Percentiles rank a stretch among this genome's conserved stretches.
These are phyloP conservation scores for Ariopsis seemanni DNA, from an alignment of 2,113 vertebrate genomes.

Conservation along the genomic window DNA sequence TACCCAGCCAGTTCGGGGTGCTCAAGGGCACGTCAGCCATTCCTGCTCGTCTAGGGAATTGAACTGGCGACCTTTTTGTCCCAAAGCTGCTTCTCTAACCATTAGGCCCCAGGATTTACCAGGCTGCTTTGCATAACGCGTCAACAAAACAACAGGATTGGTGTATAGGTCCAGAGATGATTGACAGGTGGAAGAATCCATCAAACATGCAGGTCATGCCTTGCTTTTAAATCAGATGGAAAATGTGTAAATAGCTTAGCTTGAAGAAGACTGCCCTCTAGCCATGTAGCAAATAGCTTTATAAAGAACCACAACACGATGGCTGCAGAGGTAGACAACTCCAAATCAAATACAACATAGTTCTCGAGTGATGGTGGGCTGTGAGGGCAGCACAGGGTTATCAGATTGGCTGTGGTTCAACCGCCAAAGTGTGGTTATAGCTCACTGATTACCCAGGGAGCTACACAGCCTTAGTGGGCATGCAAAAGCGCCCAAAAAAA, in stretches of 20 bases:
- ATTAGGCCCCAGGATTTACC: background rate
- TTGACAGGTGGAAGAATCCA: background rate
- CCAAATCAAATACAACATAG: background rate
- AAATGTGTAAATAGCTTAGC: conserved; percentile 26
- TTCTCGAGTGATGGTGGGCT: conserved; percentile 29
- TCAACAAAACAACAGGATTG: background rate
- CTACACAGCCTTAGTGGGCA: conserved; percentile 3
- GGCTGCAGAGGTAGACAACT: background rate
- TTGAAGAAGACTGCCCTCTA: background rate
- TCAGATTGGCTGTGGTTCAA: conserved; percentile 36
- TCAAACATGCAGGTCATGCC: conserved; percentile 19
- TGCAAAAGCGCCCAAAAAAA: background rate
- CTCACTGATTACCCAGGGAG: conserved; percentile 26
- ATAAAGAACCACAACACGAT: background rate
- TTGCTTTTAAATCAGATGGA: conserved; percentile 45
- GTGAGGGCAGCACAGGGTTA: conserved; percentile 29
- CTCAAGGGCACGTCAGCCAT: no score
- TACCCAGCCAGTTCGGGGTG: no score
- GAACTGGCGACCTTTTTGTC: no score
- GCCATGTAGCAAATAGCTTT: conserved; percentile 3
- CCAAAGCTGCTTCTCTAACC: no score
- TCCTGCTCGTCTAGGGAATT: no score
- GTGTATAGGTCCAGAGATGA: background rate
- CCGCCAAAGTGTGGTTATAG: conserved; percentile 24
- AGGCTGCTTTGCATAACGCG: conserved; percentile 20